Percentiles rank a stretch among this genome's conserved stretches.
Evolutionary conservation across 2,888 invertebrate species (phyloP).

Genomic region (Unio pictorum): DNA sequence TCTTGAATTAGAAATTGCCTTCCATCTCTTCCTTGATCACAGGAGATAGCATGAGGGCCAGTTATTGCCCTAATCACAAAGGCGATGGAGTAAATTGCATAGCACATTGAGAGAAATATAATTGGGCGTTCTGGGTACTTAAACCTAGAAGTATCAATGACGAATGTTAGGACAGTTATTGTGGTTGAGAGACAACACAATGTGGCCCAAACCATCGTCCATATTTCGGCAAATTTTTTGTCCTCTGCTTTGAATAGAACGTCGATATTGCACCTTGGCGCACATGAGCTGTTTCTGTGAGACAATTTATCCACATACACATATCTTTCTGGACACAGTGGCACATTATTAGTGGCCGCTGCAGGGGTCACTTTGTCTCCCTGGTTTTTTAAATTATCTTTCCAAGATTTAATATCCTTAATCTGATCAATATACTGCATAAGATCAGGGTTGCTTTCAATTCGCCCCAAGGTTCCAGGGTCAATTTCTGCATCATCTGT

Average conservation of each 20-base stretch:
- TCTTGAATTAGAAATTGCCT: slow-evolving; percentile 72
- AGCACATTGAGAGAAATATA: slow-evolving; percentile 72
- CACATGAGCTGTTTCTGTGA: slow-evolving; percentile 64
- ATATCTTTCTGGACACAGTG: slow-evolving; percentile 59
- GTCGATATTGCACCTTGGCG: slow-evolving; percentile 77
- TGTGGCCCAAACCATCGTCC: slow-evolving; percentile 85
- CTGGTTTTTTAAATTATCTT: slow-evolving; percentile 9
- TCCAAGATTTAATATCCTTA: slow-evolving; percentile 14
- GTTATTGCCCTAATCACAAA: slow-evolving; percentile 71
- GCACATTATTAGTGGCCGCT: not conserved
- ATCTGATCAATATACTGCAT: slow-evolving; percentile 39
- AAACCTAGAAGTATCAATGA: slow-evolving; percentile 71
- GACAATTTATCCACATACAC: slow-evolving; percentile 60
- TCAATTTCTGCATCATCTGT: slow-evolving; percentile 52
- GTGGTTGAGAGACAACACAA: slow-evolving; percentile 77
- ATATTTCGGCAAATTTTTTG: slow-evolving; percentile 81
- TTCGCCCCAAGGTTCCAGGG: slow-evolving; percentile 35
- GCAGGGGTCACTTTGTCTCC: not conserved
- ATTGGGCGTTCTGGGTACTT: slow-evolving; percentile 73
- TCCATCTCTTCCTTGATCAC: slow-evolving; percentile 76
- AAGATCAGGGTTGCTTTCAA: slow-evolving; percentile 40
- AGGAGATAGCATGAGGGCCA: slow-evolving; percentile 69
- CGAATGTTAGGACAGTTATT: slow-evolving; percentile 71
- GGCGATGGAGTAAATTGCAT: slow-evolving; percentile 69
- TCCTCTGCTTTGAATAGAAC: slow-evolving; percentile 80